These are phyloP conservation scores for Nyctibius bracteatus DNA, from an alignment of 2,113 vertebrate species.

Conservation along the genomic window DNA sequence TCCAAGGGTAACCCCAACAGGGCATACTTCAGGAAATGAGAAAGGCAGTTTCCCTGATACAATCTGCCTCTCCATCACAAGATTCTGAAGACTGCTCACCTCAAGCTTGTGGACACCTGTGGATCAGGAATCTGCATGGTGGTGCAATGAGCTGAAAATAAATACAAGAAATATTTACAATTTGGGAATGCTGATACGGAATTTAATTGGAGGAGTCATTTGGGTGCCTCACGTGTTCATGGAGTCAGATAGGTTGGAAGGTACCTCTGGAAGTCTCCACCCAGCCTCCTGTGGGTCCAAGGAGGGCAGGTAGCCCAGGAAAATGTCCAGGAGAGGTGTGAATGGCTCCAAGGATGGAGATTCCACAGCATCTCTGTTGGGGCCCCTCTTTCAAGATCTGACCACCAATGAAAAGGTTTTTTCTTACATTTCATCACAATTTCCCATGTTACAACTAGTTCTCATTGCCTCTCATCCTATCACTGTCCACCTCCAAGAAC, in stretches of 20 bases:
- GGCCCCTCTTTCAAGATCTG: not conserved
- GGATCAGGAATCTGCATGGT: not conserved
- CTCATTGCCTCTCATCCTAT: not conserved
- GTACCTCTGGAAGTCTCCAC: not conserved
- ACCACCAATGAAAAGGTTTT: not conserved
- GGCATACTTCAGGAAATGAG: not conserved
- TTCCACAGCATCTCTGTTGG: fast-evolving
- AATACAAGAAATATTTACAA: not conserved
- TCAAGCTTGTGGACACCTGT: not conserved
- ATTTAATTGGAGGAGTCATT: not conserved
- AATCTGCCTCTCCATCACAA: not conserved
- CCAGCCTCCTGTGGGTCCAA: not conserved
- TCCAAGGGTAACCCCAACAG: not conserved
- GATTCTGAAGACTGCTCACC: not conserved
- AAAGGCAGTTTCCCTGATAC: not conserved
- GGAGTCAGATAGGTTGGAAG: not conserved
- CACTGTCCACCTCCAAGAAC: not conserved
- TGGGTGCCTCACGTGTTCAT: not conserved
- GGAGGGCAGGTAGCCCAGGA: not conserved
- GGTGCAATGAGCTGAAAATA: not conserved
- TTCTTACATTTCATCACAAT: not conserved
- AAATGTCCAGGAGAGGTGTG: not conserved
- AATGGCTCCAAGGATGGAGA: not conserved
- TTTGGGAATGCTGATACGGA: not conserved
- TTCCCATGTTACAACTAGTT: not conserved